Evolutionary conservation across 1,140 invertebrate species (phyloP), one percentile per base, ranked within the genome.

Genomic region (Chelonus insularis): DNA sequence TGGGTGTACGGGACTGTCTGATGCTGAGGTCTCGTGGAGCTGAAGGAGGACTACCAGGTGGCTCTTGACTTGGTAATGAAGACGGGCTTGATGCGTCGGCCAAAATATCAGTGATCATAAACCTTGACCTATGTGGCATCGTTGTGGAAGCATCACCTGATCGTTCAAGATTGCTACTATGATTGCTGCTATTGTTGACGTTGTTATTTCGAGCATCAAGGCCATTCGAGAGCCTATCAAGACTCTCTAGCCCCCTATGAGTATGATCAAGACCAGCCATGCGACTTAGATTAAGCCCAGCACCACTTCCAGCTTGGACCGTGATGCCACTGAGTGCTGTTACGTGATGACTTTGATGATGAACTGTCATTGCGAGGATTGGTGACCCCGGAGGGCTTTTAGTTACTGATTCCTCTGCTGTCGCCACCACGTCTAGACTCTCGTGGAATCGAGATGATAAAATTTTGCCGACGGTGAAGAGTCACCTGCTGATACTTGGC

Each of bases 51-150:
- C 80, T 82, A 6, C 68, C 74, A 16, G 78, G 80, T 16, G 75
- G 74, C 5, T 80, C 79, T 21, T 79, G 77, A 12, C 64, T 74
- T 52, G 72, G 72, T 4, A 80, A 41, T 11, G 69, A 72, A 1
- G 73, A 66, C 7, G 76, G 76, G 48, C 76, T 79, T 1, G 76
- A 73, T 2, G 76, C 86, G 4, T 84, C 86, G 48, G 87, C 88
- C 54, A 91, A 79, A 57, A 91, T 91, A 67, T 91, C 89, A 41
- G 88, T 91, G 79, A 91, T 91, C 89, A 91, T 91, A 77, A 91
- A 91, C 37, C 88, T 82, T 16, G 89, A 90, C 50, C 89, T 83
- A 45, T 88, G 85, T 37, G 86, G 85, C 80, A 82, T 85, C 65
- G 83, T 83, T 54, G 84, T 84, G 34, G 80, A 74, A 34, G 75